These are phyloP conservation scores for Carpatolechia fugitivella DNA, from an alignment of 2,888 invertebrate species.

Conservation along the genomic window DNA sequence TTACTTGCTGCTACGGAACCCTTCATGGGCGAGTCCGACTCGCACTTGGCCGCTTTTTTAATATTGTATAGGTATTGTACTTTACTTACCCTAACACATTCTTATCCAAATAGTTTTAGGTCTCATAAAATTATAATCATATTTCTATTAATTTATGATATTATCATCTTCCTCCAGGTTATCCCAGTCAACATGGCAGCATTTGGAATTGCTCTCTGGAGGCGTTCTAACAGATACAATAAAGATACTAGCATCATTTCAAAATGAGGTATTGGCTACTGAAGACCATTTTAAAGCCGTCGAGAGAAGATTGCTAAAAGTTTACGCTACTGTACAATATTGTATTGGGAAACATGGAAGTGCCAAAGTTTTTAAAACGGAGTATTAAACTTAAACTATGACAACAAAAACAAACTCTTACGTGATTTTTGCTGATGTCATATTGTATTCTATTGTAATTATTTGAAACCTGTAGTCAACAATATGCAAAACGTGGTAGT, in stretches of 20 bases:
- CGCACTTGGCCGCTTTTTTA: too few relatives aligned
- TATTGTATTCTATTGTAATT: too few relatives aligned
- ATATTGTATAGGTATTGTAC: too few relatives aligned
- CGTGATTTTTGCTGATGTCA: too few relatives aligned
- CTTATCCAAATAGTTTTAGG: too few relatives aligned
- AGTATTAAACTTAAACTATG: not conserved
- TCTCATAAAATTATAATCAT: too few relatives aligned
- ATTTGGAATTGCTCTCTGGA: slow-evolving; percentile 84
- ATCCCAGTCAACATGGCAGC: slow-evolving; percentile 84
- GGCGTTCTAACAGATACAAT: slow-evolving; percentile 82
- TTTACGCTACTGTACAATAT: slow-evolving; percentile 88
- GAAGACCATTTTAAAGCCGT: slow-evolving; percentile 86
- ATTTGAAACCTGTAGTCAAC: too few relatives aligned
- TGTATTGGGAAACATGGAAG: slow-evolving; percentile 83
- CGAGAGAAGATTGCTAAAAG: slow-evolving; percentile 85
- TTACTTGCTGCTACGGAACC: too few relatives aligned
- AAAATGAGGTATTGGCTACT: slow-evolving; percentile 81
- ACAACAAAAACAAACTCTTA: too few relatives aligned
- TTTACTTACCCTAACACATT: too few relatives aligned
- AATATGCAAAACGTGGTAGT: too few relatives aligned
- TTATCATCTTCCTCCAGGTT: slow-evolving; percentile 72
- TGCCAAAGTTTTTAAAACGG: slow-evolving; percentile 59
- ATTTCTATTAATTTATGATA: not conserved
- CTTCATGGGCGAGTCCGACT: too few relatives aligned
- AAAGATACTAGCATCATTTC: slow-evolving; percentile 75